phyloP scores from a whole-genome alignment of 2,113 vertebrate species.

The Ploceus nigricollis region DNA sequence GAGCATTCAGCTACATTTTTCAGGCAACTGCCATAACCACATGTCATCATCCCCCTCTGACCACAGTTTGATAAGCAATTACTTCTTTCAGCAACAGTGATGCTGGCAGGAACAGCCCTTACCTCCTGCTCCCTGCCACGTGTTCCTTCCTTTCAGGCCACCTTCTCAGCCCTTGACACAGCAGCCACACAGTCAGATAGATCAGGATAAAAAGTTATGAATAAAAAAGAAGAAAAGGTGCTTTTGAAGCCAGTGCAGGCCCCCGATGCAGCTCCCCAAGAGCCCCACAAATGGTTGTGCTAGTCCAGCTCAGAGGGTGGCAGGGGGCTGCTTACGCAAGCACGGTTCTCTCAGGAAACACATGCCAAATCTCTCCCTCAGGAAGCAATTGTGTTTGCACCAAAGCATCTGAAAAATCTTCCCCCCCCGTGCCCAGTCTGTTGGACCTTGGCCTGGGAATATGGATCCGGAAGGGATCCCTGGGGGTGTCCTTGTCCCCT shows the following conservation, averaged over 20 bases:
- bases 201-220: neutral
- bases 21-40: neutral
- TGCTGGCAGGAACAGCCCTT: neutral
- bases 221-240: neutral
- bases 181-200: neutral
- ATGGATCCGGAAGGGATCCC: neutral
- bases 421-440: neutral
- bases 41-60: neutral
- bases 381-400: conserved; percentile 9
- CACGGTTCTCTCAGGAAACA: neutral
- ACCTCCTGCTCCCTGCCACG: neutral
- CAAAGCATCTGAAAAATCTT: conserved; percentile 54
- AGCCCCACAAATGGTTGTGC: neutral
- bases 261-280: neutral
- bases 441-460: neutral
- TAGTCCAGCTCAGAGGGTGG: neutral
- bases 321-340: conserved; percentile 39
- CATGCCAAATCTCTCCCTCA: conserved; percentile 15
- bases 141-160: neutral
- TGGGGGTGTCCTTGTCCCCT: neutral
- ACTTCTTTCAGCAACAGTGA: neutral
- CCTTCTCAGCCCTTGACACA: neutral
- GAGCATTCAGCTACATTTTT: neutral
- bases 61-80: neutral
- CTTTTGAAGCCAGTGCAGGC: neutral